phyloP scores from a whole-genome alignment of 2,113 vertebrate genomes.

The Penelope pileata region DNA sequence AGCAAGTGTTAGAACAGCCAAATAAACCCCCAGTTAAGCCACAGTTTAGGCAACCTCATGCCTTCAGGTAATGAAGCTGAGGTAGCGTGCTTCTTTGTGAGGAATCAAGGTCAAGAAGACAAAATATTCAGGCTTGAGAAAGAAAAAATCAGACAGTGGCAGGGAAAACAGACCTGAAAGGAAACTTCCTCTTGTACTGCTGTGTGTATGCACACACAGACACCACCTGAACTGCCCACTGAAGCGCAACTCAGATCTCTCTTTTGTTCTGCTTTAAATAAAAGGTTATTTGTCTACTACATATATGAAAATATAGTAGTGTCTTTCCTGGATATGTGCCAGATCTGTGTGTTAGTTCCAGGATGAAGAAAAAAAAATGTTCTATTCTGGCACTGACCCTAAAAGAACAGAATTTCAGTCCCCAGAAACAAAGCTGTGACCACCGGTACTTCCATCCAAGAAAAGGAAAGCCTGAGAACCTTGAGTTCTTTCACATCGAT shows the following conservation, averaged over 20 bases:
- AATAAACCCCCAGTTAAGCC: not conserved
- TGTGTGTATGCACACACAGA: too few relatives aligned
- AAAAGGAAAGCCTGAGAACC: conserved; percentile 68
- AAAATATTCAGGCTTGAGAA: not conserved
- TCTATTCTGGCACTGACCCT: not conserved
- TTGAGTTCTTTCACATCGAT: conserved; percentile 94
- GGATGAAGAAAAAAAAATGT: not conserved
- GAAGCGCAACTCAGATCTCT: not conserved
- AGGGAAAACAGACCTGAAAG: not conserved
- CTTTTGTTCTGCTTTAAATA: not conserved
- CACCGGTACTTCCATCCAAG: not conserved
- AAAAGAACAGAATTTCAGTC: not conserved
- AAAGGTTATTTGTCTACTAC: not conserved
- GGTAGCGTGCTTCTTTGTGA: not conserved
- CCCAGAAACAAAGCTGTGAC: not conserved
- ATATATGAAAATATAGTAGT: not conserved
- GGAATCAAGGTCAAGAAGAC: not conserved
- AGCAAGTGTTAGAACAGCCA: not conserved
- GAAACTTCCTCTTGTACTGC: not conserved
- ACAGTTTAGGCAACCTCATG: not conserved
- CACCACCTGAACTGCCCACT: not conserved
- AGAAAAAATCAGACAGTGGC: not conserved
- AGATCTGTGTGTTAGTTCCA: not conserved
- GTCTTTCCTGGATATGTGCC: not conserved
- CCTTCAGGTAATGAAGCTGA: not conserved